These are phyloP conservation scores for Poecile montanus DNA, from an alignment of 2,797 vertebrate species.

Conservation along the genomic window DNA sequence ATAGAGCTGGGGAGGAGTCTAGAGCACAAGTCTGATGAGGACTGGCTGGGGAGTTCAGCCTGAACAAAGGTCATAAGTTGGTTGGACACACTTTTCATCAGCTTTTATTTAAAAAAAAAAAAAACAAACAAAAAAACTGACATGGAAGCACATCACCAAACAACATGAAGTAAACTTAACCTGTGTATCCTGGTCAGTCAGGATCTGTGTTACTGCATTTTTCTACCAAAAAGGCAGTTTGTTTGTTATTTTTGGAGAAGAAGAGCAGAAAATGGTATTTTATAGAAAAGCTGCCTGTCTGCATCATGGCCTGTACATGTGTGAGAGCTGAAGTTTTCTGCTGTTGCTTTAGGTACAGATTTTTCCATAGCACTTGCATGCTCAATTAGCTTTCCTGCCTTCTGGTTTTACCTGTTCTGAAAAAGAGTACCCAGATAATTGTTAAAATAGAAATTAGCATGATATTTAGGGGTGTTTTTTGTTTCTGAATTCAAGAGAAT, in stretches of 20 bases:
- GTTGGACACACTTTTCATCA: not conserved
- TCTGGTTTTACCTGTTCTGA: not conserved
- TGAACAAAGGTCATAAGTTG: not conserved
- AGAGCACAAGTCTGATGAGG: not conserved
- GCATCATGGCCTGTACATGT: not conserved
- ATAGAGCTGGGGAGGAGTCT: not conserved
- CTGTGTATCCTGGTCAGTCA: not conserved
- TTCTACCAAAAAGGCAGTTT: not conserved
- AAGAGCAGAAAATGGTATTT: not conserved
- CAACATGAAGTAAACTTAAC: not conserved
- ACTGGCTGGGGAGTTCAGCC: not conserved
- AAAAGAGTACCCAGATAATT: not conserved
- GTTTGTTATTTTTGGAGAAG: not conserved
- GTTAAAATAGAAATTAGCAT: not conserved
- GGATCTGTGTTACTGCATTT: not conserved
- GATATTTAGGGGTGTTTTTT: not conserved
- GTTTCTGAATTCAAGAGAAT: not conserved
- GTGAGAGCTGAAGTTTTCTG: not conserved
- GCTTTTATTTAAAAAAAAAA: not conserved
- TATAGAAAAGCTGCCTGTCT: not conserved
- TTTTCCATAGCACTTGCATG: not conserved
- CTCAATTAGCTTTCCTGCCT: not conserved
- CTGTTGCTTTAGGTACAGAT: not conserved
- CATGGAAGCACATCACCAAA: not conserved
- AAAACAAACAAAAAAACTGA: not conserved